Evolutionary conservation across 2,113 vertebrate species (phyloP), one percentile per base, ranked within the genome.

Genomic region (Maylandia zebra): DNA sequence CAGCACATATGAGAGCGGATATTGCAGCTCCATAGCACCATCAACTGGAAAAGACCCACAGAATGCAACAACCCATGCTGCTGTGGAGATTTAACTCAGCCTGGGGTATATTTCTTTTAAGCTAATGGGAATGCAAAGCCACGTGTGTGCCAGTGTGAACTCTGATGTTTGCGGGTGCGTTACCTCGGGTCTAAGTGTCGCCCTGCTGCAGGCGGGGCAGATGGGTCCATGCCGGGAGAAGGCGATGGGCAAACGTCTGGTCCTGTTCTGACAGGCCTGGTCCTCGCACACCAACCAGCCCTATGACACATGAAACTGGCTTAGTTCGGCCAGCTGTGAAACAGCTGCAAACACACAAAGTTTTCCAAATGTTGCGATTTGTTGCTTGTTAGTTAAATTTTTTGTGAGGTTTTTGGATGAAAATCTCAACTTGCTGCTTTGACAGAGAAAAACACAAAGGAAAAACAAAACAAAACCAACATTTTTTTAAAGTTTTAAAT

Each of bases 271-370:
- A 93, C 99, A 99, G 4, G 98, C 96, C 91, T 97, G 98, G 85
- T 99, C 99, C 92, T 99, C 99, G n/a, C 99, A 99, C 82, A 97
- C 93, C 84, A 99, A 94, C 99, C 99, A 99, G 52, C 97, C 97
- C 99, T 99, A 56, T 2, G 19, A 82, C 4, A 84, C n/a, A 55
- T 24, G 8, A 81, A 6, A 69, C 13, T 24, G 17, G 1, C 3
- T 48, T 6, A 52, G 6, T 14, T 74, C 1, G 1, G 74, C 8
- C 9, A 27, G 6, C n/a, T 41, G 16, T 12, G 7, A 78, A 85
- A n/a, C 69, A 66, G 16, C 22, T 27, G 3, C 4, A 71, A 55
- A 64, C 48, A 3, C 43, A 32, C 3, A 32, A 78, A 78, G 43
- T 78, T 78, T 50, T 50, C 71, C 45, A 78, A 32, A 50, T 50